Conservation (phyloP, 1,140 invertebrate genomes). For the Ylistrum balloti region DNA sequence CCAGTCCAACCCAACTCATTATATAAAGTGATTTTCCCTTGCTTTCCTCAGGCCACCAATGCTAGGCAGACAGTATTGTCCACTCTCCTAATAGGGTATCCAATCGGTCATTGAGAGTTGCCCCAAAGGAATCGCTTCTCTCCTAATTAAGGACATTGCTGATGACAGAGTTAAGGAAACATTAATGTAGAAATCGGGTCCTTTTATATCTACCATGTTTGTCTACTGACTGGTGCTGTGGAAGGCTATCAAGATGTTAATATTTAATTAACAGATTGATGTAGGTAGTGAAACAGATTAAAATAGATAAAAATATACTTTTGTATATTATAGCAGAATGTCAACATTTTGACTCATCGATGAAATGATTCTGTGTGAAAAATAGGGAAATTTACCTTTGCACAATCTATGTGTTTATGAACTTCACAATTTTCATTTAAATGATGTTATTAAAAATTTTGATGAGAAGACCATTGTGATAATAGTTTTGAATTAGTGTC, state of each 20-base stretch:
- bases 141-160: slow-evolving; percentile 27
- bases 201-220: background rate
- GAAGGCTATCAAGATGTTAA: background rate
- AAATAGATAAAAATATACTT: too few relatives aligned
- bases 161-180: background rate
- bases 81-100: slow-evolving; percentile 26
- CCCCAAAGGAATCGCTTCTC: background rate
- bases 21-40: background rate
- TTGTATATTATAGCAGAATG: too few relatives aligned
- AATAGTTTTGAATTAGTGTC: too few relatives aligned
- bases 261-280: background rate
- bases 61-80: background rate
- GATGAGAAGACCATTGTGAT: too few relatives aligned
- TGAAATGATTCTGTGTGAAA: too few relatives aligned
- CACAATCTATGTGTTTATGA: too few relatives aligned
- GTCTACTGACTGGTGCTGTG: background rate
- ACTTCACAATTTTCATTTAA: too few relatives aligned
- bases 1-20: background rate
- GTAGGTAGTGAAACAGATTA: too few relatives aligned
- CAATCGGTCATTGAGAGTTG: background rate
- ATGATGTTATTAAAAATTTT: too few relatives aligned
- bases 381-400: too few relatives aligned
- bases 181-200: slow-evolving; percentile 13
- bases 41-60: background rate
- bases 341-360: too few relatives aligned